Conservation (phyloP, 2,888 invertebrate species). For the Belgica antarctica region DNA sequence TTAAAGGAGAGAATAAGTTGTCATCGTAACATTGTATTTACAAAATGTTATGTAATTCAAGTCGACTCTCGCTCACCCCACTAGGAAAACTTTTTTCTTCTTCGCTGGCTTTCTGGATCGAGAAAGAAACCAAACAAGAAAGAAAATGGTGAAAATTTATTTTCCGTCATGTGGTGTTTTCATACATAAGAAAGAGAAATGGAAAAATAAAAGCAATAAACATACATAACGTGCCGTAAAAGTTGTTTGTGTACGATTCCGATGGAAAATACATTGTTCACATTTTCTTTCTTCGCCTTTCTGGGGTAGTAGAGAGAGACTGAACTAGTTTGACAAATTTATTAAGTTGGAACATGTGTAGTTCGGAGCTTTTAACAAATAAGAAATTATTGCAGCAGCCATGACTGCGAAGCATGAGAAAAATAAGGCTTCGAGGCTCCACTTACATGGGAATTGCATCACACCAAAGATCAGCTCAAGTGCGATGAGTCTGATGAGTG, state of each 20-base stretch:
- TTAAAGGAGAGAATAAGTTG: not conserved
- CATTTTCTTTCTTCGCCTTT: too few species aligned
- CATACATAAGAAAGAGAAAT: not conserved
- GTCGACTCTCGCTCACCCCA: too few species aligned
- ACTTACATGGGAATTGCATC: not conserved
- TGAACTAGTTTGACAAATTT: slow-evolving; percentile 34
- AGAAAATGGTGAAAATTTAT: slow-evolving; percentile 34
- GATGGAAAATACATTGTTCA: slow-evolving; percentile 29
- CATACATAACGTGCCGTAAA: slow-evolving; percentile 31
- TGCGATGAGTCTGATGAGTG: not conserved
- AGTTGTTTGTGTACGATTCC: slow-evolving; percentile 22
- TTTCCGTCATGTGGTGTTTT: not conserved
- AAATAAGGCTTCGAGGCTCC: not conserved
- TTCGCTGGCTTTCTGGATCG: not conserved
- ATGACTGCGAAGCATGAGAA: not conserved
- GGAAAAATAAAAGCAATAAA: slow-evolving; percentile 24
- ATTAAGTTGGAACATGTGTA: slow-evolving; percentile 30
- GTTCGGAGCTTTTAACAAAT: slow-evolving; percentile 33
- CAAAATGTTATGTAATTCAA: not conserved
- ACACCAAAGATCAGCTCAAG: not conserved
- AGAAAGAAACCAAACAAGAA: slow-evolving; percentile 1
- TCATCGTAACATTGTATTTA: slow-evolving; percentile 10
- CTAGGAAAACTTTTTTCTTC: not conserved
- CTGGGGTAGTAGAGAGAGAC: not conserved
- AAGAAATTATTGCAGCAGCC: slow-evolving; percentile 13